Conservation (phyloP, 2,113 vertebrate genomes). For the Plotosus lineatus region DNA sequence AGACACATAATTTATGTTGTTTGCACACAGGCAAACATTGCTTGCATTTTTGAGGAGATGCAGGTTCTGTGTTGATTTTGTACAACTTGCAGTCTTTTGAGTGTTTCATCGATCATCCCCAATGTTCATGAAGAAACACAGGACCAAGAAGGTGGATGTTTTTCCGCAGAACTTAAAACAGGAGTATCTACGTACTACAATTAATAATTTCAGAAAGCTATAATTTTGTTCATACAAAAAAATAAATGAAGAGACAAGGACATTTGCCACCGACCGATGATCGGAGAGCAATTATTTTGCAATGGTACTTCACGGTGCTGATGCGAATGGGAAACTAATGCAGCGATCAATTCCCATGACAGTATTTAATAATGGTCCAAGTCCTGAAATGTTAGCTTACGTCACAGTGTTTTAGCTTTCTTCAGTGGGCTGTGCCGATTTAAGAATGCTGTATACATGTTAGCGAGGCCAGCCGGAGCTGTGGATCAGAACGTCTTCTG, state of each 20-base stretch:
- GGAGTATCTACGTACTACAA: not conserved
- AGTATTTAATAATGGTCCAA: not conserved
- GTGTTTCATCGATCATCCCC: constrained; percentile 49
- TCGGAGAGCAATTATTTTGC: not conserved
- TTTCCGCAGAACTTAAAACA: not conserved
- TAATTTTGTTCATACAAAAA: not conserved
- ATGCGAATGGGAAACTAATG: not conserved
- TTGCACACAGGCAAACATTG: constrained; percentile 64
- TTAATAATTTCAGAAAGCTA: not conserved
- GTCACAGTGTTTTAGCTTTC: not conserved
- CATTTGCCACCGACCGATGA: not conserved
- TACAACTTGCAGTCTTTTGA: constrained; percentile 48
- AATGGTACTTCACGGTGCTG: no score
- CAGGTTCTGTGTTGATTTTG: constrained; percentile 64
- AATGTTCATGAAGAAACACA: constrained; percentile 36
- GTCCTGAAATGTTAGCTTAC: constrained; percentile 5
- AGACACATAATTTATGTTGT: constrained; percentile 67
- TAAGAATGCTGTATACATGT: constrained; percentile 42
- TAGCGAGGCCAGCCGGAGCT: constrained; percentile 17
- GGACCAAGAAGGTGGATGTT: not conserved
- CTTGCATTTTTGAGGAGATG: constrained; percentile 58
- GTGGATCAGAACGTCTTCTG: constrained; percentile 43
- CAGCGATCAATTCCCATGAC: constrained; percentile 20
- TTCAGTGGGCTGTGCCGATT: not conserved
- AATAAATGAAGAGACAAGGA: constrained; percentile 11